phyloP scores from a whole-genome alignment of 2,888 invertebrate species.

The Nipponacmea schrenckii region DNA sequence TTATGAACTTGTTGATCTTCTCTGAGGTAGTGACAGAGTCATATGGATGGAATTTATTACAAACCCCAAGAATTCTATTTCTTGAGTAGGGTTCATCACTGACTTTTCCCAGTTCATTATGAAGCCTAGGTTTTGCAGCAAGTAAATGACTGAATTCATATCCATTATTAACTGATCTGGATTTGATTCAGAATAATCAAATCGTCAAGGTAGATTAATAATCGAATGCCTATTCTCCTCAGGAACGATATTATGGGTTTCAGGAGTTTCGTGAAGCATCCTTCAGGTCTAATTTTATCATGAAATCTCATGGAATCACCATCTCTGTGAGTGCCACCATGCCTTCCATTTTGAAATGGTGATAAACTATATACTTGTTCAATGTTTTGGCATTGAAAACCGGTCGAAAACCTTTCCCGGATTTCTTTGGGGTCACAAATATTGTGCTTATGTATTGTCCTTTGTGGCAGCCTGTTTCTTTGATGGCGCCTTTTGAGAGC shows the following conservation, averaged over 20 bases:
- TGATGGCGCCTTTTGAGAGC: background rate
- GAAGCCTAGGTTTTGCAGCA: constrained; percentile 8
- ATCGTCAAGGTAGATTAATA: constrained; percentile 26
- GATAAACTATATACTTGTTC: constrained; percentile 12
- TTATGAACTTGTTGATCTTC: background rate
- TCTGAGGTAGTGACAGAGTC: constrained; percentile 9
- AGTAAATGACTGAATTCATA: background rate
- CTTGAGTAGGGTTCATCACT: constrained; percentile 9
- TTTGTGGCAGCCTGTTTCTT: background rate
- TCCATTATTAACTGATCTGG: background rate
- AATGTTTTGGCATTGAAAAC: constrained; percentile 19
- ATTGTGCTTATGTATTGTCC: constrained; percentile 4
- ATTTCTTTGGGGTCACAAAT: constrained; percentile 9
- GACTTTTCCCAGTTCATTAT: constrained; percentile 19
- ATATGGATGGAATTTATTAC: constrained; percentile 13
- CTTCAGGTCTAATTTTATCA: constrained; percentile 25
- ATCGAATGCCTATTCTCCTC: constrained; percentile 15
- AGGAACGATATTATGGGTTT: constrained; percentile 20
- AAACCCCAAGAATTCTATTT: constrained; percentile 20
- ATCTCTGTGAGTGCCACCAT: constrained; percentile 12
- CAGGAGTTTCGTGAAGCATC: constrained; percentile 25
- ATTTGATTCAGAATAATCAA: constrained; percentile 15
- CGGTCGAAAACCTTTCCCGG: constrained; percentile 14
- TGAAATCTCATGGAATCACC: constrained; percentile 12
- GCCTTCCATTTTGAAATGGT: constrained; percentile 22